phyloP scores from a whole-genome alignment of 1,140 invertebrate species.

The Dendroctonus ponderosae region DNA sequence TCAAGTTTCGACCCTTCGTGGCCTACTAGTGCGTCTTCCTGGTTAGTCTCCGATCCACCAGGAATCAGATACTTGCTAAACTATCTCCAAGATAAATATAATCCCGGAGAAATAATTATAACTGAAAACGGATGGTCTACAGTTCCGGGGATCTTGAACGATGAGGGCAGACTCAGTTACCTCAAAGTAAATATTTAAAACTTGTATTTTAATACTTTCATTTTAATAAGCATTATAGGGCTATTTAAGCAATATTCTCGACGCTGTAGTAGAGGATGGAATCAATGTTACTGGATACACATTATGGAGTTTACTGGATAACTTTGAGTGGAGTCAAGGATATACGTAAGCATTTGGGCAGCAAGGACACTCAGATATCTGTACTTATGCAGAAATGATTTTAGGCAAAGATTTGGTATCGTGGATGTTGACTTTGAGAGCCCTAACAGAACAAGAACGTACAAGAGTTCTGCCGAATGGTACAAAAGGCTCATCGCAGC shows the following conservation, averaged over 20 bases:
- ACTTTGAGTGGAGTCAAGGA: constrained; percentile 74
- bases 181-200: neutral
- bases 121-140: constrained; percentile 3
- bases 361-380: neutral
- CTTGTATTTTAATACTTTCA: neutral
- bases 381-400: neutral
- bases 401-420: constrained; percentile 23
- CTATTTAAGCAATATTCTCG: constrained; percentile 64
- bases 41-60: neutral
- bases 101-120: constrained; percentile 4
- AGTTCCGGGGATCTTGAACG: neutral
- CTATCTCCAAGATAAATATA: constrained; percentile 1
- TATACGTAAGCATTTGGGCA: constrained; percentile 57
- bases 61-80: neutral
- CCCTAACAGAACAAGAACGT: constrained; percentile 26
- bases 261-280: constrained; percentile 61
- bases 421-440: constrained; percentile 21
- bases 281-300: constrained; percentile 67
- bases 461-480: constrained; percentile 12
- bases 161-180: neutral
- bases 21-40: neutral
- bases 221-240: constrained; percentile 44
- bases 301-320: constrained; percentile 74
- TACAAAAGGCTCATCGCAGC: constrained; percentile 15
- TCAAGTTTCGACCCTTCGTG: neutral